Conservation (phyloP, 2,888 invertebrate species). For the Caenorhabditis angaria region DNA sequence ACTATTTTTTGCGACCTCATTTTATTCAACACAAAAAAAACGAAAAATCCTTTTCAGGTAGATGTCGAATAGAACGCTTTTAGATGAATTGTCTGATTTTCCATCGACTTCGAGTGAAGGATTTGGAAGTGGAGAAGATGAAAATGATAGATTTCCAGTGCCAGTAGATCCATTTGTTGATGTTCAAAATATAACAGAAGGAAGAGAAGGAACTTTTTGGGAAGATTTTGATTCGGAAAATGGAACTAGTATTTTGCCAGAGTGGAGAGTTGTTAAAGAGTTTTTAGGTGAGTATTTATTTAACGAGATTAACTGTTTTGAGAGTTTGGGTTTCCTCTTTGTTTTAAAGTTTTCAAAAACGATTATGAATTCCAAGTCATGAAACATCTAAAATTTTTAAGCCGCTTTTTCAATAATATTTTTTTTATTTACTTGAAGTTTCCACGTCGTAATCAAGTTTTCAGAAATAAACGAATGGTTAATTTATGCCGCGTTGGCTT, state of each 20-base stretch:
- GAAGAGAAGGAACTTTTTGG: too few relatives aligned
- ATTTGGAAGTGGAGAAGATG: neutral
- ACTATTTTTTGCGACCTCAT: neutral
- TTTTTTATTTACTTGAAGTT: neutral
- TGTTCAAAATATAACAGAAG: slow-evolving; percentile 1
- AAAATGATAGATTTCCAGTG: slow-evolving; percentile 17
- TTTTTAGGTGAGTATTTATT: neutral
- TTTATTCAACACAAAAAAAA: neutral
- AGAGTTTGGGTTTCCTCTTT: neutral
- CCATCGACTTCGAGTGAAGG: neutral
- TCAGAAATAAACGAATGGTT: slow-evolving; percentile 18
- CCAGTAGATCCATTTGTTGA: slow-evolving; percentile 30
- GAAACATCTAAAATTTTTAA: neutral
- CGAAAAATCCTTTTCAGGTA: neutral
- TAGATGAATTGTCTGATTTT: neutral
- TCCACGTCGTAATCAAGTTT: too few relatives aligned
- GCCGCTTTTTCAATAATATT: neutral
- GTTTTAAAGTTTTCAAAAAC: too few relatives aligned
- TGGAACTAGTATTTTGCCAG: neutral
- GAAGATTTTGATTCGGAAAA: slow-evolving; percentile 3
- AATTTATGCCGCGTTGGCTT: slow-evolving; percentile 13
- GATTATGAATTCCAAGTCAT: too few relatives aligned
- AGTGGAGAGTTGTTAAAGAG: neutral
- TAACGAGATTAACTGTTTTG: neutral
- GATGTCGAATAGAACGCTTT: slow-evolving; percentile 5